Evolutionary conservation across 92 coral and sea anemone species (phyloP), one percentile per base, ranked within the genome.

Genomic region (Siderastrea siderea): DNA sequence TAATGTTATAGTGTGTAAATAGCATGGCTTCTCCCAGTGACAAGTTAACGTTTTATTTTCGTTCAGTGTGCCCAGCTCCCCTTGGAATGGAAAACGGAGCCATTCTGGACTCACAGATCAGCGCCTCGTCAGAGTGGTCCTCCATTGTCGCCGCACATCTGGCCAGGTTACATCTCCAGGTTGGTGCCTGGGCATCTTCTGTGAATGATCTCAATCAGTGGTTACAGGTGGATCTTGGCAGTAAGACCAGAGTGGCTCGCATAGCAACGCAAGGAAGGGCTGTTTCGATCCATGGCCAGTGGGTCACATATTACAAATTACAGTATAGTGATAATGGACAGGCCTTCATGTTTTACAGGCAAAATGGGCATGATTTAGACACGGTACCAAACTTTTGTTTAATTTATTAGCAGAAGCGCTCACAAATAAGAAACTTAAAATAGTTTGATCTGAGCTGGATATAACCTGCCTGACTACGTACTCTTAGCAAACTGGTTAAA

Each of bases 211-310:
- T 10, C 4, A 73, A 79, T 5, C 93, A 75, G 7, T 90, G 93
- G 93, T 73, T 90, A 7, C 86, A 90, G 58, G 74, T 90, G 46
- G 83, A 85, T 54, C 83, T 90, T 55, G 13, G 16, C 2, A 47
- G 75, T 15, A 79, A 60, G n/a, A 15, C 68, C 49, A 48, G 66
- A 38, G 82, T 90, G 12, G 73, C 86, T 3, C 69, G 82, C 0
- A 55, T 90, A 48, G 86, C 86, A 13, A 90, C 93, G 2, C 93
- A 90, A 75, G 93, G 93, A 9, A 50, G 89, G 13, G 68, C 77
- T 50, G 49, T 3, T 3, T 45, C 38, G 38, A 26, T 26, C 0
- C 38, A 61, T n/a, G 58, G 38, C 5, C 84, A 89, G 6, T 79
- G 90, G 93, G 93, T 90, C 48, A 85, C 81, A 65, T 66, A 79